Evolutionary conservation across 2,113 vertebrate species (phyloP).

Genomic region (Grallaria varia): DNA sequence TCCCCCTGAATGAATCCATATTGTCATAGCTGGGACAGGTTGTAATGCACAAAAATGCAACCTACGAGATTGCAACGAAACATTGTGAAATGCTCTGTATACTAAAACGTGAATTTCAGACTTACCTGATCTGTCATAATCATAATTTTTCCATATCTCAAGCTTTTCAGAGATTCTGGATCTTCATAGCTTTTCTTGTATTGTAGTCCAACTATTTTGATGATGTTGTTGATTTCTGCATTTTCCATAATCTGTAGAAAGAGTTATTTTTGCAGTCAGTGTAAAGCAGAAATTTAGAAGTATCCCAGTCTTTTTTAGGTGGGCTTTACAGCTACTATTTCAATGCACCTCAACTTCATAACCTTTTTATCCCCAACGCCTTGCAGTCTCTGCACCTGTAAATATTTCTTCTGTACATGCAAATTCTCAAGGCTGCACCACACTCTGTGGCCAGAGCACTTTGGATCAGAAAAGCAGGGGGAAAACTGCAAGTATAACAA

Average conservation of each 20-base stretch:
- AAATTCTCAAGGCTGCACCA: background rate
- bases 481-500: background rate
- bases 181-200: conserved; percentile 99
- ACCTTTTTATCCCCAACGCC: background rate
- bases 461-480: background rate
- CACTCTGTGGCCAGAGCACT: background rate
- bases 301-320: background rate
- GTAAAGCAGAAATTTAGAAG: background rate
- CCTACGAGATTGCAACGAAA: background rate
- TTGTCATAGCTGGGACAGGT: background rate
- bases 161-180: conserved; percentile 88
- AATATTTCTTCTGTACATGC: background rate
- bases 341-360: background rate
- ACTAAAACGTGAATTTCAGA: conserved; percentile 7
- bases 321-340: background rate
- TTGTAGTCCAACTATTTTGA: conserved; percentile 97
- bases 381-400: background rate
- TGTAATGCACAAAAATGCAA: background rate
- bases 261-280: background rate
- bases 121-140: conserved; percentile 99
- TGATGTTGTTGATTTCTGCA: conserved; percentile 98
- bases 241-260: conserved; percentile 95
- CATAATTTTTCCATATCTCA: conserved; percentile 98
- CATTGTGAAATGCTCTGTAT: background rate
- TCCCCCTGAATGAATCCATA: background rate